A percentile compares a stretch with the other conserved stretches of the same genome.
These are phyloP conservation scores for Lytechinus variegatus DNA, from an alignment of 35 echinoderm and acorn worm genomes.

Conservation along the genomic window DNA sequence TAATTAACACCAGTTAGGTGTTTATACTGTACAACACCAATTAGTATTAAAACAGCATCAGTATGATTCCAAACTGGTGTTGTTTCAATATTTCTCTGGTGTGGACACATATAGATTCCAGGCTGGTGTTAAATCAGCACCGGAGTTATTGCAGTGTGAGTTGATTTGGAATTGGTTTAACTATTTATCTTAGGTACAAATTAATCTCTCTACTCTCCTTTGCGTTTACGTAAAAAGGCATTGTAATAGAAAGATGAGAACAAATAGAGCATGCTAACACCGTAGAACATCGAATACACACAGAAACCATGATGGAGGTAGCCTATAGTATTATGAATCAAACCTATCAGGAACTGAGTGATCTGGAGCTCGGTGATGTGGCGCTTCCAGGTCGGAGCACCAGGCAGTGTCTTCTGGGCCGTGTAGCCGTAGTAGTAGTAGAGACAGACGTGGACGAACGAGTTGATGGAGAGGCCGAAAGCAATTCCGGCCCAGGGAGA, in stretches of 20 bases:
- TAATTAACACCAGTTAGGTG: no score
- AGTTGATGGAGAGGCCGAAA: slow-evolving; percentile 78
- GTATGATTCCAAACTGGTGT: no score
- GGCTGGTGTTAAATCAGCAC: no score
- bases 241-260: slow-evolving; percentile 82
- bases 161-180: no score
- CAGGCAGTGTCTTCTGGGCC: slow-evolving; percentile 63
- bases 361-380: slow-evolving; percentile 89
- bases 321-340: slow-evolving; percentile 77
- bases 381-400: slow-evolving; percentile 77
- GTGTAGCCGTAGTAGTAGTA: slow-evolving; percentile 91
- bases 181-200: no score
- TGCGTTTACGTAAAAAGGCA: slow-evolving; percentile 60
- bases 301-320: slow-evolving; percentile 83
- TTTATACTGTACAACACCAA: no score
- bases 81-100: no score
- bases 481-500: slow-evolving; percentile 84
- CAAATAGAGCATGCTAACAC: slow-evolving; percentile 77
- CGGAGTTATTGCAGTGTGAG: no score
- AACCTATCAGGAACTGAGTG: slow-evolving; percentile 74
- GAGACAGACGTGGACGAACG: slow-evolving; percentile 91
- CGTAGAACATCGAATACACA: slow-evolving; percentile 83
- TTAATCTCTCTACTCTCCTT: slow-evolving; percentile 13
- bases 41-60: no score
- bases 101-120: no score